Percentiles rank a stretch among this genome's conserved stretches.
phyloP scores from a whole-genome alignment of 2,888 invertebrate genomes.

The Synanthedon vespiformis region DNA sequence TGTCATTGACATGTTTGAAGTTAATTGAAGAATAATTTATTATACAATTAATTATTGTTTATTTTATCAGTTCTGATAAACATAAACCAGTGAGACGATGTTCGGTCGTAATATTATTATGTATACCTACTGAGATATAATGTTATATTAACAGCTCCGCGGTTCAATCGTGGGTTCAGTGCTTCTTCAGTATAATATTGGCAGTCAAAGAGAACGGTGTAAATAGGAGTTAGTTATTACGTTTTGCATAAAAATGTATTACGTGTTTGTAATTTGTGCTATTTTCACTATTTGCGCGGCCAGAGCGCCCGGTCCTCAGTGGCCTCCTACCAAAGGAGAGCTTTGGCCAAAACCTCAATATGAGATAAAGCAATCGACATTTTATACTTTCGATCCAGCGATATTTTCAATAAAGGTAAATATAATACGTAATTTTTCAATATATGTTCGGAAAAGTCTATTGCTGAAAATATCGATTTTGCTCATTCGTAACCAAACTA shows the following conservation, averaged over 20 bases:
- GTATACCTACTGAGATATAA: too few species aligned
- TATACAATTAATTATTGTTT: too few species aligned
- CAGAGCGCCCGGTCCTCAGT: slow-evolving; percentile 54
- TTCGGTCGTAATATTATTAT: too few species aligned
- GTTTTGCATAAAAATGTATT: slow-evolving; percentile 1
- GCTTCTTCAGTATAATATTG: not conserved
- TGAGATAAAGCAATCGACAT: slow-evolving; percentile 45
- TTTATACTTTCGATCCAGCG: slow-evolving; percentile 51
- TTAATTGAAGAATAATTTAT: too few species aligned
- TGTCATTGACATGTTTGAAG: too few species aligned
- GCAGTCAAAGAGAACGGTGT: not conserved
- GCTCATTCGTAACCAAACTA: too few species aligned
- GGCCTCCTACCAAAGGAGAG: slow-evolving; percentile 71
- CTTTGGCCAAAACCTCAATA: slow-evolving; percentile 77
- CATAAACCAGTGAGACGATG: too few species aligned
- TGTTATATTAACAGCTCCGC: too few species aligned
- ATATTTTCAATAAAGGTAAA: slow-evolving; percentile 62
- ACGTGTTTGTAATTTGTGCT: slow-evolving; percentile 1
- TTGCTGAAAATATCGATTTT: not conserved
- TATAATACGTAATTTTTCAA: slow-evolving; percentile 1
- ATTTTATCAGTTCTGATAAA: too few species aligned
- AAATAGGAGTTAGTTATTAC: not conserved
- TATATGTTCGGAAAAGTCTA: not conserved
- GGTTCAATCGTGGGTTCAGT: not conserved
- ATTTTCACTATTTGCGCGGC: slow-evolving; percentile 1